Evolutionary conservation across 2,888 invertebrate genomes (phyloP), one percentile per base, ranked within the genome.

Genomic region (Trissonchulus sp.): DNA sequence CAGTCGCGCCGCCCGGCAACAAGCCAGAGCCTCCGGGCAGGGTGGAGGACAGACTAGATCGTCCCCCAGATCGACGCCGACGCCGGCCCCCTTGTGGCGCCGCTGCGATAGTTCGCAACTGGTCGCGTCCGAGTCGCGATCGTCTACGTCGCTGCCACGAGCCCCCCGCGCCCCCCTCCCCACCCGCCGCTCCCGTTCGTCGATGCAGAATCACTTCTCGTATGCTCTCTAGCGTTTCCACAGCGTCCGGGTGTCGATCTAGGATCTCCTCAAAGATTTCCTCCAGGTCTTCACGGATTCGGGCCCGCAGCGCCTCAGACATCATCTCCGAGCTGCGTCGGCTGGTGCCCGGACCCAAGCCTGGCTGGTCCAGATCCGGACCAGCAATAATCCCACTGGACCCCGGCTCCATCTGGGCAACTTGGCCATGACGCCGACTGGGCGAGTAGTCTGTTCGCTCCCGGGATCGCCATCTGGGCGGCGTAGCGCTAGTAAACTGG

Each of bases 261-360:
- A 83, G 81, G n/a, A 83, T 76, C 60, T 83, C 82, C 76, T 83
- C 83, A 33, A 83, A 77, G 62, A 83, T 82, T 62, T 79, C 62
- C 33, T 73, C 48, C 8, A 73, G 38, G 33, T 73, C 73, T 8
- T 73, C 73, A 2, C 33, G 28, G 23, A 73, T 48, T 33, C 62
- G 33, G 3, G 3, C 62, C 3, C 73, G 73, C 48, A 48, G 48
- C 8, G 48, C 48, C 8, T 48, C 48, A 8, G 48, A 48, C 48
- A 48, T 48, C 48, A 48, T 48, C 23, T 48, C 48, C 48, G 48
- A 48, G 23, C 23, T 48, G 8, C 48, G 48, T 8, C 48, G 48
- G 23, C 48, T 48, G 23, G 8, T 48, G 48, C 48, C 48, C 8
- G 8, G 23, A 8, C 23, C 8, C n/a, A n/a, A n/a, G n/a, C n/a